Percentiles rank a stretch among this genome's conserved stretches.
phyloP scores from a whole-genome alignment of 2,113 vertebrate species.

The Nymphicus hollandicus region DNA sequence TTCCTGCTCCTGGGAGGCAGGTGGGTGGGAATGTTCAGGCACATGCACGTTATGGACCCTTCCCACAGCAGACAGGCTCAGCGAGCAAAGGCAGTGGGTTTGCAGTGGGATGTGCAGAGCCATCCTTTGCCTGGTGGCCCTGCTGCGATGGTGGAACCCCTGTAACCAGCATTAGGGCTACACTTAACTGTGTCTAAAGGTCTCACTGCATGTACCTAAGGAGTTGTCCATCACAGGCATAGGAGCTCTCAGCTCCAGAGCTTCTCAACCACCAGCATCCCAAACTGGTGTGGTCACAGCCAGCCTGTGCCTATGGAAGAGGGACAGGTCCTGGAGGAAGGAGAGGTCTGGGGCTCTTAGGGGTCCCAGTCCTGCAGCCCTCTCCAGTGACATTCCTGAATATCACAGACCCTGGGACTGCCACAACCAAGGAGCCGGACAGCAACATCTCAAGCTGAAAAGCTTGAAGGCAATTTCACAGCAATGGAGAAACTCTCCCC shows the following conservation, averaged over 20 bases:
- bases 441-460: background rate
- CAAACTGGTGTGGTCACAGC: background rate
- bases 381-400: background rate
- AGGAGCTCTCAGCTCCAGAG: background rate
- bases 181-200: accelerated
- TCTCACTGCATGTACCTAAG: background rate
- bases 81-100: background rate
- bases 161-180: background rate
- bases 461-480: background rate
- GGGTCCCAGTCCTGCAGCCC: background rate
- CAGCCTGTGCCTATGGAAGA: background rate
- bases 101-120: background rate
- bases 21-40: background rate
- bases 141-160: background rate
- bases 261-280: background rate
- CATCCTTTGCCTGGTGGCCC: background rate
- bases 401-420: background rate
- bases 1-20: background rate
- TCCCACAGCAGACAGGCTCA: background rate
- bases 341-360: background rate
- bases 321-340: background rate
- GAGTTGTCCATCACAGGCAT: background rate
- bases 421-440: background rate
- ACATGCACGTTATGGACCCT: background rate
- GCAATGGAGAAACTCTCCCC: background rate